Percentiles rank a stretch among this genome's conserved stretches.
Conservation (phyloP, 2,888 invertebrate genomes). For the Tetragnatha montana region DNA sequence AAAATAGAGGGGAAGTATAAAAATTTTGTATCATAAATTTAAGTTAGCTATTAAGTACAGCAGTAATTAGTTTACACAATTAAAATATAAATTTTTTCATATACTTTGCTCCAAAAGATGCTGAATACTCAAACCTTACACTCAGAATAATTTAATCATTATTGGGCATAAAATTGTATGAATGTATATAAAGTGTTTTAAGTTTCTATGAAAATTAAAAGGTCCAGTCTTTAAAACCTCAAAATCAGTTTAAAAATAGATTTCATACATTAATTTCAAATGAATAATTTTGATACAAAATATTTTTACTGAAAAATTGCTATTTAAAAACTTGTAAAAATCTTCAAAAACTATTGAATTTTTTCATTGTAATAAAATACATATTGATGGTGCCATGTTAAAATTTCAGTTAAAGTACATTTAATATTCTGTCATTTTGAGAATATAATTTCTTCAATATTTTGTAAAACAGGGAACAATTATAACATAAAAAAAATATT, state of each 20-base stretch:
- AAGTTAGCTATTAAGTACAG: constrained; percentile 13
- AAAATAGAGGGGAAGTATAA: constrained; percentile 1
- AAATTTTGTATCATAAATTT: not conserved
- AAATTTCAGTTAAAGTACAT: too few relatives aligned
- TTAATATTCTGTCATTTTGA: too few relatives aligned
- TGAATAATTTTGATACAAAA: not conserved
- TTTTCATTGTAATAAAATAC: not conserved
- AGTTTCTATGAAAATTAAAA: too few relatives aligned
- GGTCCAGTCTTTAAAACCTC: not conserved
- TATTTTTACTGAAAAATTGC: not conserved
- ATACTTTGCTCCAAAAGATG: not conserved
- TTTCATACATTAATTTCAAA: not conserved
- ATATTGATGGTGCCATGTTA: not conserved
- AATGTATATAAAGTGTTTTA: too few relatives aligned
- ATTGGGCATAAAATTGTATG: too few relatives aligned
- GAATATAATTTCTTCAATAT: too few relatives aligned
- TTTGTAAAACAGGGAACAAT: too few relatives aligned
- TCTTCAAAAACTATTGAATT: not conserved
- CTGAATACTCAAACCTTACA: not conserved
- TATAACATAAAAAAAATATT: too few relatives aligned
- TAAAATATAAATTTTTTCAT: constrained; percentile 17
- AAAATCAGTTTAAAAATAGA: not conserved
- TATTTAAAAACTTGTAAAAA: not conserved
- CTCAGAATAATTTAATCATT: not conserved
- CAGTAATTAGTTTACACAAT: not conserved